These are phyloP conservation scores for Dromococcyx pavoninus DNA, from an alignment of 2,797 vertebrate species.

Conservation along the genomic window DNA sequence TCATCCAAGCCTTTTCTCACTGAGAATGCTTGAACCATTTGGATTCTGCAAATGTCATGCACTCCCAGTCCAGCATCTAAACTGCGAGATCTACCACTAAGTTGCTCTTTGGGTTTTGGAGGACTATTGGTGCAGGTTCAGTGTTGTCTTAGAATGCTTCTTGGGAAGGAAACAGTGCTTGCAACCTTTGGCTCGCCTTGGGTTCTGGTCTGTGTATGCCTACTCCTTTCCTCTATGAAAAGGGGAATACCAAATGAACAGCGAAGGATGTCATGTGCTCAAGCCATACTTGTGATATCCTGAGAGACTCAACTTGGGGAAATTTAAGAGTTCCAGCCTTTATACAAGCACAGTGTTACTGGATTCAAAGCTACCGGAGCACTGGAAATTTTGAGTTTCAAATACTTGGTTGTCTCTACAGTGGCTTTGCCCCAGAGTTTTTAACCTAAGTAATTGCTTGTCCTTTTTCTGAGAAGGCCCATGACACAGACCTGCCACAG, in stretches of 20 bases:
- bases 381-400: background rate
- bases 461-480: background rate
- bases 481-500: background rate
- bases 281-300: background rate
- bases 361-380: background rate
- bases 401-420: background rate
- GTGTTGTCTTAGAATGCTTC: background rate
- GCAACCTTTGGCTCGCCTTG: background rate
- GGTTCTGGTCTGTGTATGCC: background rate
- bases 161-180: background rate
- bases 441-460: background rate
- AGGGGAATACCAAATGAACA: background rate
- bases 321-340: background rate
- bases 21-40: background rate
- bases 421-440: background rate
- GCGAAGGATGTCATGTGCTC: background rate
- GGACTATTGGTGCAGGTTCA: background rate
- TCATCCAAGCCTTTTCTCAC: background rate
- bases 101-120: background rate
- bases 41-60: background rate
- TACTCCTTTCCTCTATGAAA: background rate
- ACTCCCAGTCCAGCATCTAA: background rate
- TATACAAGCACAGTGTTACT: background rate
- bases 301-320: accelerated
- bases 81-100: background rate